These are phyloP conservation scores for Lepidurus arcticus DNA, from an alignment of 1,140 invertebrate genomes.

Conservation along the genomic window DNA sequence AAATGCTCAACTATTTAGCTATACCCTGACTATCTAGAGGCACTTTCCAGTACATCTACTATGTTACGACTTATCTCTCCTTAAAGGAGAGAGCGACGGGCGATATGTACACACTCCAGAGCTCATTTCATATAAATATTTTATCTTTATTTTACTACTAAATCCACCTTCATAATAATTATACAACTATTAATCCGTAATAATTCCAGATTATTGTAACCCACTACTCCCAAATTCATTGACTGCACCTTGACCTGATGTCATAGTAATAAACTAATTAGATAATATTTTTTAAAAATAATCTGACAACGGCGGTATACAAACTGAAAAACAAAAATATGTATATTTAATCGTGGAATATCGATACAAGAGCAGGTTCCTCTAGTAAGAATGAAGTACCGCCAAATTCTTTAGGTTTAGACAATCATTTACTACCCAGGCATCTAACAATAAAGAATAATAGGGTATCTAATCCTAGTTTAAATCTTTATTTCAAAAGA, in stretches of 20 bases:
- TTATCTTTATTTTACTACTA: conserved; percentile 47
- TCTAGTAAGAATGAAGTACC: conserved; percentile 53
- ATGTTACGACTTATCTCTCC: conserved; percentile 64
- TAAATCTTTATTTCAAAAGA: conserved; percentile 44
- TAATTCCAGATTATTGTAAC: conserved; percentile 47
- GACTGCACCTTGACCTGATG: conserved; percentile 56
- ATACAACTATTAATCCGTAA: conserved; percentile 32
- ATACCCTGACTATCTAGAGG: conserved; percentile 53
- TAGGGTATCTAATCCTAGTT: conserved; percentile 62
- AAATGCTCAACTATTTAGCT: conserved; percentile 51
- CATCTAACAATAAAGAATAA: conserved; percentile 48
- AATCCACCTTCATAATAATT: conserved; percentile 48
- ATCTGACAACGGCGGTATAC: conserved; percentile 53
- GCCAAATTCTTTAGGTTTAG: conserved; percentile 54
- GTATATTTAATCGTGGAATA: conserved; percentile 51
- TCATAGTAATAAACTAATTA: conserved; percentile 48
- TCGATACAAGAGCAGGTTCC: conserved; percentile 55
- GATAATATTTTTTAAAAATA: conserved; percentile 49
- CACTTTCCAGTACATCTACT: conserved; percentile 63
- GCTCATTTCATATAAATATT: conserved; percentile 44
- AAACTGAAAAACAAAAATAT: conserved; percentile 48
- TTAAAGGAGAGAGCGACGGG: conserved; percentile 57
- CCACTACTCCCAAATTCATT: conserved; percentile 49
- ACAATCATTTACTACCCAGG: conserved; percentile 48
- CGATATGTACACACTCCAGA: conserved; percentile 58